Base-by-base conservation (phyloP, 2,888 invertebrate genomes). In the Watsonalla binaria region DNA sequence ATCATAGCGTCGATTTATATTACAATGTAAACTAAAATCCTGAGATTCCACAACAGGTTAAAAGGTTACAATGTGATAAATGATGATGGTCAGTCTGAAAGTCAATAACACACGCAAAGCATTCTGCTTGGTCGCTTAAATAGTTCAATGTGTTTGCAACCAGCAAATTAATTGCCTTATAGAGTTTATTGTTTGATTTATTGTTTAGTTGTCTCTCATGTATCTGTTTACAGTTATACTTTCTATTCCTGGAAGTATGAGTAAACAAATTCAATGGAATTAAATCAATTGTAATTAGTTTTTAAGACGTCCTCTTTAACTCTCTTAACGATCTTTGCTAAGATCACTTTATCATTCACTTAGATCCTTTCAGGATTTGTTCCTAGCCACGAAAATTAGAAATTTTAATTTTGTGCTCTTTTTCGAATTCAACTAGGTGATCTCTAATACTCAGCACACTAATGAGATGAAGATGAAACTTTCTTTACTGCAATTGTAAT, bases 111-210 rank as follows among this genome's bases (percentile, higher is more conserved):
- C 34, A 24, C 33, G 15, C 49, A 49, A 49, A 37, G 37, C 15
- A 14, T 48, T 48, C 35, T 14, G 48, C 37, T 37, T 37, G 49
- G 15, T 37, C 49, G 39, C 14, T 37, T 49, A 39, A 49, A 49
- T 37, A 37, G 49, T 49, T 37, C 49, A 49, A 49, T 37, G 39
- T 39, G 39, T 39, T 49, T 49, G 49, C 49, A 37, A 37, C 49
- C 49, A 39, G 49, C 49, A 49, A 68, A 65, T 65, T 63, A 66
- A 68, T 66, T 63, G 62, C 52, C 62, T 65, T 66, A 68, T 69
- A 65, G 64, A 63, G 59, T 62, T 54, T 42, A 46, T 39, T 58
- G 54, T 52, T 52, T 71, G 66, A 74, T 76, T 71, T 71, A 76
- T 74, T 53, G 60, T 60, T 68, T 65, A 73, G 66, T 73, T 74